These are phyloP conservation scores for Trochalopteron elliotii DNA, from an alignment of 2,113 vertebrate genomes.

Conservation along the genomic window DNA sequence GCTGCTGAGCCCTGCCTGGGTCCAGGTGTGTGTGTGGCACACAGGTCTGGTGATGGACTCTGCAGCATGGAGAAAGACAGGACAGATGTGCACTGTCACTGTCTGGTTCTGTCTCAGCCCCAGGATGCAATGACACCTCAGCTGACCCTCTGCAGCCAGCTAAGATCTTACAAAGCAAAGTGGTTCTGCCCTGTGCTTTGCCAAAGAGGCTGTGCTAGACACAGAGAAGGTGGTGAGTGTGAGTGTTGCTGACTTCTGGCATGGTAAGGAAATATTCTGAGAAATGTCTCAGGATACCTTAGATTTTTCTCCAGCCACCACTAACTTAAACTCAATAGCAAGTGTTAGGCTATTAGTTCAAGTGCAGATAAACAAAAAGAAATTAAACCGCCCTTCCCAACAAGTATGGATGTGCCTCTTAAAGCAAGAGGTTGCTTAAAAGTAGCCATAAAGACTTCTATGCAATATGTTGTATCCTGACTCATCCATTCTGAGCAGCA, in stretches of 20 bases:
- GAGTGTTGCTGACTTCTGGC: neutral
- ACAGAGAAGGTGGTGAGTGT: neutral
- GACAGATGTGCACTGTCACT: neutral
- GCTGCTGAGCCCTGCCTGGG: neutral
- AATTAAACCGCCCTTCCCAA: neutral
- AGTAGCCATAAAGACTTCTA: neutral
- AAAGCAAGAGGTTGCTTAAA: neutral
- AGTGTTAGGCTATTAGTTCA: neutral
- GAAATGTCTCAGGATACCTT: neutral
- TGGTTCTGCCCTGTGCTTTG: neutral
- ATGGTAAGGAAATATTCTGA: neutral
- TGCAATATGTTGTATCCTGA: neutral
- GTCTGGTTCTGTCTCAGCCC: neutral
- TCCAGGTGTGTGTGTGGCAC: neutral
- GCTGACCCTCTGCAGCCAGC: neutral
- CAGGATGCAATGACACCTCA: neutral
- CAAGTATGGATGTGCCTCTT: neutral
- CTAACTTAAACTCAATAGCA: neutral
- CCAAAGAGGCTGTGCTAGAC: neutral
- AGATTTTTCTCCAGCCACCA: neutral
- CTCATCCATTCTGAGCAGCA: neutral
- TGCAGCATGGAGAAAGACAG: neutral
- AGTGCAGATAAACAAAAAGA: neutral
- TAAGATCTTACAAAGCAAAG: neutral
- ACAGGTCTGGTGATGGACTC: neutral